Evolutionary conservation across 2,113 vertebrate genomes (phyloP).

Genomic region (Tretioscincus oriximinensis): DNA sequence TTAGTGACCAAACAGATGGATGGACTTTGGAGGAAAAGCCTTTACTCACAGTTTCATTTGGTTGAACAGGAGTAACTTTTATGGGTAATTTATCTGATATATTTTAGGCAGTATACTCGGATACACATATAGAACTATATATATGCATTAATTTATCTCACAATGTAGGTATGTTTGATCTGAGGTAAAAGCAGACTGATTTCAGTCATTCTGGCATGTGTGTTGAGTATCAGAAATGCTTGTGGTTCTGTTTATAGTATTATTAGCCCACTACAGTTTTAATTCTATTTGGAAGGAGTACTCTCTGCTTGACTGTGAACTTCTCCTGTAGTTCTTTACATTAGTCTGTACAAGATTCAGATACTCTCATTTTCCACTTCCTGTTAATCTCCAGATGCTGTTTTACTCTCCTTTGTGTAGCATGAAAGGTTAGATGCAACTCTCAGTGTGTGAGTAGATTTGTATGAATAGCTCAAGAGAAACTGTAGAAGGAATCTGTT

Average conservation of each 20-base stretch:
- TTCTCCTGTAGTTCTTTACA: not conserved
- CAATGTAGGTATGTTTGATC: not conserved
- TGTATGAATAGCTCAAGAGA: not conserved
- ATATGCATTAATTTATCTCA: not conserved
- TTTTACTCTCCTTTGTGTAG: slow-evolving; percentile 1
- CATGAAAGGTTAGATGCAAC: not conserved
- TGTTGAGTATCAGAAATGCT: not conserved
- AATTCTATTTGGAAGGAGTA: not conserved
- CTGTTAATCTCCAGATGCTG: not conserved
- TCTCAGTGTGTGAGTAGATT: not conserved
- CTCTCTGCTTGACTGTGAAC: not conserved
- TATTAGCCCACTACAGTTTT: not conserved
- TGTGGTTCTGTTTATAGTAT: not conserved
- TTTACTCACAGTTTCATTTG: too few species aligned
- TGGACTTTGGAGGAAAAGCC: too few species aligned
- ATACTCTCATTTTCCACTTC: slow-evolving; percentile 10
- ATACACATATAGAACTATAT: too few species aligned
- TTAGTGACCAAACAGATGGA: too few species aligned
- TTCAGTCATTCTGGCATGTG: not conserved
- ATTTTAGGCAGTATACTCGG: too few species aligned
- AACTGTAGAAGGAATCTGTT: not conserved
- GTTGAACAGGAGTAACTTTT: too few species aligned
- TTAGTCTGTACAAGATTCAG: not conserved
- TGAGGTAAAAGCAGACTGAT: not conserved
- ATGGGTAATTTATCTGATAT: too few species aligned